Evolutionary conservation across 2,797 vertebrate genomes (phyloP).

Genomic region (Anniella stebbinsi): DNA sequence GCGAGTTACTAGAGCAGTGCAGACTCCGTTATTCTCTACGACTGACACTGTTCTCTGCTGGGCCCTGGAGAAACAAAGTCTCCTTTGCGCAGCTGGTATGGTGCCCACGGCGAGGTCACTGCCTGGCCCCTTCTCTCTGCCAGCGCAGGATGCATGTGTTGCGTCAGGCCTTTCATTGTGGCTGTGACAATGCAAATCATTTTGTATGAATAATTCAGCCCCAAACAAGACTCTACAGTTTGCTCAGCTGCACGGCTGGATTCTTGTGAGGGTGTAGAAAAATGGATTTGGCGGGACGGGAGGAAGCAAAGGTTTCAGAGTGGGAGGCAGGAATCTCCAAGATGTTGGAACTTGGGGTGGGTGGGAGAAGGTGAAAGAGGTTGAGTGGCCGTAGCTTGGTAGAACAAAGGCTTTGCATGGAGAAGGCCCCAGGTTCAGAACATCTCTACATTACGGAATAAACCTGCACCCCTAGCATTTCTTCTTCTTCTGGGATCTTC

Average conservation of each 20-base stretch:
- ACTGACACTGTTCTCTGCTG: neutral
- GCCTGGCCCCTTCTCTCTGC: neutral
- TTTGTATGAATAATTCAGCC: neutral
- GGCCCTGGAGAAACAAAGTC: neutral
- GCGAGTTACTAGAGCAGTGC: neutral
- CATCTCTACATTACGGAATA: too few relatives aligned
- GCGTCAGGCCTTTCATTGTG: neutral
- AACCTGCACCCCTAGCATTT: too few relatives aligned
- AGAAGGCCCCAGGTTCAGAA: neutral
- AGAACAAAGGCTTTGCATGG: neutral
- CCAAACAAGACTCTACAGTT: slow-evolving; percentile 27
- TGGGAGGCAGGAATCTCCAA: neutral
- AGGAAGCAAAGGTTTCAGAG: neutral
- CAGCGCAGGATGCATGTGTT: neutral
- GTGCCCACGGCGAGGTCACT: neutral
- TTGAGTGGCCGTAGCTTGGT: neutral
- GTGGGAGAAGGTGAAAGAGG: neutral
- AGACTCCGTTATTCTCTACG: neutral
- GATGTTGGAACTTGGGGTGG: neutral
- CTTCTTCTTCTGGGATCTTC: too few relatives aligned
- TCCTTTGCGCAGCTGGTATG: neutral
- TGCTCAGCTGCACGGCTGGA: neutral
- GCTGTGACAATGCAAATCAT: neutral
- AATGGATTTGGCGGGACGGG: neutral
- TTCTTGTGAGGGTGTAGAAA: neutral